A percentile compares a stretch with the other conserved stretches of the same genome.
Conservation (phyloP, 2,888 invertebrate genomes). For the Drosophila meridiana region DNA sequence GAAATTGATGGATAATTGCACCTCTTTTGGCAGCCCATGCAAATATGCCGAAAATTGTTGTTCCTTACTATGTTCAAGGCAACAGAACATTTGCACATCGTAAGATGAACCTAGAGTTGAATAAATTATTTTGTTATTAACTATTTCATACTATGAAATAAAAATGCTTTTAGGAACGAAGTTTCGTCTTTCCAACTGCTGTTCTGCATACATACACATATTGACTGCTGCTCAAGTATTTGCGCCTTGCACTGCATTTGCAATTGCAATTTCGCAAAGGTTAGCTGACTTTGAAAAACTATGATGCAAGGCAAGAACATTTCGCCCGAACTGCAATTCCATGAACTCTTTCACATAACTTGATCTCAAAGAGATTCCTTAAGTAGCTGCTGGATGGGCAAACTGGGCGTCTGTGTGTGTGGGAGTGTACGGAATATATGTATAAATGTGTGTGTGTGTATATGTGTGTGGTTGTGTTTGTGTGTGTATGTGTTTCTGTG, state of each 20-base stretch:
- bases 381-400: slow-evolving; percentile 15
- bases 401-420: not conserved
- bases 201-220: not conserved
- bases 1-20: not conserved
- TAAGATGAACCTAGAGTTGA: not conserved
- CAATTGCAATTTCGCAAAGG: slow-evolving; percentile 27
- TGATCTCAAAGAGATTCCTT: slow-evolving; percentile 36
- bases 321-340: slow-evolving; percentile 18
- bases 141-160: not conserved
- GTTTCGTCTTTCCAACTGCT: not conserved
- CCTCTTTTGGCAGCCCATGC: not conserved
- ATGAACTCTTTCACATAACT: slow-evolving; percentile 30
- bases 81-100: not conserved
- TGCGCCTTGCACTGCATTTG: slow-evolving; percentile 13
- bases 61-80: not conserved
- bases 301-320: slow-evolving; percentile 5
- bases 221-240: slow-evolving; percentile 1
- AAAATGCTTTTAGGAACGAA: not conserved
- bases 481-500: not conserved
- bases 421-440: not conserved
- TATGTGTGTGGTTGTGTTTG: not conserved
- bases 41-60: slow-evolving; percentile 1
- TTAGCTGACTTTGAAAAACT: slow-evolving; percentile 24
- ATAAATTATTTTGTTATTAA: not conserved
- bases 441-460: not conserved